Evolutionary conservation across 2,113 vertebrate genomes (phyloP).

Genomic region (Carlito syrichta): DNA sequence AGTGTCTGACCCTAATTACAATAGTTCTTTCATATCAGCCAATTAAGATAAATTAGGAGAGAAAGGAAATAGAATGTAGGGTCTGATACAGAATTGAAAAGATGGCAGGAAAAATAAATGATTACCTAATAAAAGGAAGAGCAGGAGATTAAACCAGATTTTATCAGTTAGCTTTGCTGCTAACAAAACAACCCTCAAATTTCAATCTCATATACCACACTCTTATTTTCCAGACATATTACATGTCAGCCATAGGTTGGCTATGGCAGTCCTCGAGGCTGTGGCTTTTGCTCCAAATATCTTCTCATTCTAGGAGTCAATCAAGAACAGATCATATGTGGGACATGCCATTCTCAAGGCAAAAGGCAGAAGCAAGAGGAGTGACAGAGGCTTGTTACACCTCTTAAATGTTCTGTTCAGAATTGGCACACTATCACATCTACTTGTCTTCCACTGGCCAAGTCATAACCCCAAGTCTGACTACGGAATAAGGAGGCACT

Average conservation of each 20-base stretch:
- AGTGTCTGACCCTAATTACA: neutral
- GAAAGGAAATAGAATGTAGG: neutral
- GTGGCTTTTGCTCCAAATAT: neutral
- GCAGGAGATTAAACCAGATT: neutral
- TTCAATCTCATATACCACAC: neutral
- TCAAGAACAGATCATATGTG: neutral
- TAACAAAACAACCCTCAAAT: neutral
- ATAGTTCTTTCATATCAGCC: neutral
- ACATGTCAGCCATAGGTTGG: neutral
- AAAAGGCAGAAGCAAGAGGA: neutral
- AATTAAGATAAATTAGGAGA: neutral
- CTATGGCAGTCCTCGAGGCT: neutral
- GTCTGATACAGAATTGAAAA: neutral
- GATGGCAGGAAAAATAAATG: neutral
- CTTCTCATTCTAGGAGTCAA: neutral
- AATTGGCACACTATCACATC: neutral
- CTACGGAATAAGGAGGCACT: neutral
- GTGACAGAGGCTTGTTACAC: neutral
- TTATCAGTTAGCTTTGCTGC: neutral
- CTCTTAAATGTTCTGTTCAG: neutral
- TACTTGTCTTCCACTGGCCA: neutral
- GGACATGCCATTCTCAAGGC: neutral
- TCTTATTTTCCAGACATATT: neutral
- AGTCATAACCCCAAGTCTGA: neutral
- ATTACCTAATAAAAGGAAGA: neutral